A percentile compares a stretch with the other conserved stretches of the same genome.
phyloP scores from a whole-genome alignment of 2,113 vertebrate species.

The Hippopotamus amphibius region DNA sequence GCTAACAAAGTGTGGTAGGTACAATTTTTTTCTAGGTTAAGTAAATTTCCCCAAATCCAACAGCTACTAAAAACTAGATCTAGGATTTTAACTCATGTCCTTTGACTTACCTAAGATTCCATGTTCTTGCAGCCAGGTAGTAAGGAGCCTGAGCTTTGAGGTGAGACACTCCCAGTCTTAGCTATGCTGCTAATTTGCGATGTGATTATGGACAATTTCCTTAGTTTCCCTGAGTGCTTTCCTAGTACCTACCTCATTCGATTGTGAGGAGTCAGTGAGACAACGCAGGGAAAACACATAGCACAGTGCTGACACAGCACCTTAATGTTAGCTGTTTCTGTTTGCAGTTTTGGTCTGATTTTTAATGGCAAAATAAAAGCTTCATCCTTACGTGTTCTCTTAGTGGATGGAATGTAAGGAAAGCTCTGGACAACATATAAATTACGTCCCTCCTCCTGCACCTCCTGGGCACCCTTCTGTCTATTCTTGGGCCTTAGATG shows the following conservation, averaged over 20 bases:
- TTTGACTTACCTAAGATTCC: not conserved
- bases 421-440: not conserved
- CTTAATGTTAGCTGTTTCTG: not conserved
- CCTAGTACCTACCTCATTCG: not conserved
- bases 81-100: not conserved
- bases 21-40: slow-evolving; percentile 20
- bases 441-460: not conserved
- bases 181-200: not conserved
- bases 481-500: not conserved
- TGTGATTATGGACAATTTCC: not conserved
- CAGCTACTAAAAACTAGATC: not conserved
- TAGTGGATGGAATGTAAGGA: not conserved
- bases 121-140: not conserved
- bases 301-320: not conserved
- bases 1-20: not conserved
- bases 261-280: not conserved
- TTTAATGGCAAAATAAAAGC: not conserved
- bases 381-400: slow-evolving; percentile 24
- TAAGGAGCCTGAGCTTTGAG: not conserved
- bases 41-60: not conserved
- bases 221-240: not conserved
- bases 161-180: not conserved
- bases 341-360: slow-evolving; percentile 16
- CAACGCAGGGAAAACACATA: not conserved
- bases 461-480: not conserved